These are phyloP conservation scores for Apeltes quadracus DNA, from an alignment of 2,113 vertebrate species.

Conservation along the genomic window DNA sequence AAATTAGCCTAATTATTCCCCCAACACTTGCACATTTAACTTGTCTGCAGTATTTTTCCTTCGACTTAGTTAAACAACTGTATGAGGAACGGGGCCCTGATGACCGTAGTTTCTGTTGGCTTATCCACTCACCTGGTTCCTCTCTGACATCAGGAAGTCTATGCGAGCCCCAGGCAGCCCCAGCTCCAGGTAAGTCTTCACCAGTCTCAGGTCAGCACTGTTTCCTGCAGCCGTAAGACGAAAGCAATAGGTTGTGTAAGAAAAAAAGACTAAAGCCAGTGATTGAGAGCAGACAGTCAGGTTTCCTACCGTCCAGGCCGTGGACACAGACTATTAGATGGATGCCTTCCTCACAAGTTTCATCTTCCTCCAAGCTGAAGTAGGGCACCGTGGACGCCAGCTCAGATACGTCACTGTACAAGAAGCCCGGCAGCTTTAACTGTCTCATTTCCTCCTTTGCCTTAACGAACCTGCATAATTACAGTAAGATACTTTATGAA, in stretches of 20 bases:
- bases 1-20: no score
- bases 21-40: no score
- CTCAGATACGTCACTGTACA: conserved; percentile 93
- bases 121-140: conserved; percentile 88
- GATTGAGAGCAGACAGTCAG: neutral
- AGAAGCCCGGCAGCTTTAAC: conserved; percentile 91
- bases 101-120: neutral
- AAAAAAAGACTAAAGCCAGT: neutral
- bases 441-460: conserved; percentile 95
- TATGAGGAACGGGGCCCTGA: no score
- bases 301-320: conserved; percentile 91
- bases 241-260: neutral
- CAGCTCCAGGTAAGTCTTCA: conserved; percentile 97
- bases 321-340: conserved; percentile 98
- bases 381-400: conserved; percentile 94
- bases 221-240: conserved; percentile 83
- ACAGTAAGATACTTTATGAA: conserved; percentile 19
- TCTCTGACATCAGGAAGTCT: conserved; percentile 98
- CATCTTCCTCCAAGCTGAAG: conserved; percentile 94
- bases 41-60: no score
- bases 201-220: conserved; percentile 95
- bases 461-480: conserved; percentile 87
- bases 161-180: conserved; percentile 93
- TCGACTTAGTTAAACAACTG: no score
- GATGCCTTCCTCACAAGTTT: conserved; percentile 89